Evolutionary conservation across 2,113 vertebrate genomes (phyloP), one percentile per base, ranked within the genome.

Genomic region (Cyprinodon tularosa): DNA sequence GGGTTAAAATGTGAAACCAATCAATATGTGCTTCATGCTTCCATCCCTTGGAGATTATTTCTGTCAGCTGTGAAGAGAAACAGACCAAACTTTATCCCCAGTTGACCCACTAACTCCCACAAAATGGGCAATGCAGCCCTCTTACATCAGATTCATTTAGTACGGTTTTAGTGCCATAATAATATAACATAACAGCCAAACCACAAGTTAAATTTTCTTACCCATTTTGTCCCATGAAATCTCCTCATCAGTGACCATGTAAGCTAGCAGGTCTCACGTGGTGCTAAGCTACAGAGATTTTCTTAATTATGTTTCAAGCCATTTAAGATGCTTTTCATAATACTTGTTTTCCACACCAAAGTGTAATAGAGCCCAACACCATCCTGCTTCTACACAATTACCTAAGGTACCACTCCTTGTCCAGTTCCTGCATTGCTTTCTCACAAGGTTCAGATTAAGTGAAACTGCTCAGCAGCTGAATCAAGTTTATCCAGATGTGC

Each of bases 401-500:
- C 39, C 40, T 29, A 44, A 57, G 50, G 17, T 57, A 20, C 66
- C 39, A 15, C 20, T 14, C n/a, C 66, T 8, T 68, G 1, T 22
- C 36, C 14, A 39, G 63, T 2, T 38, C 7, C 42, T 11, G 47
- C 62, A 73, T 77, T 59, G 82, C 50, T 81, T 80, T 47, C 74
- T 77, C 68, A 38, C 65, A 79, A 71, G 78, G 69, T 42, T 79
- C 61, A 77, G 53, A 66, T 81, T 29, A 79, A 79, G 71, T 71
- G 74, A 77, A 85, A 76, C 65, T 71, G 73, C 72, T 72, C 60
- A 83, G 85, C 85, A 84, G 81, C 79, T 89, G 78, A 77, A 78
- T 82, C 59, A 0, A 80, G 65, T 78, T 72, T 50, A 12, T 3
- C 82, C 89, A 90, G 88, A 90, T 91, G 87, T 90, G 77, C 81